A percentile compares a stretch with the other conserved stretches of the same genome.
Evolutionary conservation across 2,888 invertebrate species (phyloP).

Genomic region (Hemicrepidius hirtus): DNA sequence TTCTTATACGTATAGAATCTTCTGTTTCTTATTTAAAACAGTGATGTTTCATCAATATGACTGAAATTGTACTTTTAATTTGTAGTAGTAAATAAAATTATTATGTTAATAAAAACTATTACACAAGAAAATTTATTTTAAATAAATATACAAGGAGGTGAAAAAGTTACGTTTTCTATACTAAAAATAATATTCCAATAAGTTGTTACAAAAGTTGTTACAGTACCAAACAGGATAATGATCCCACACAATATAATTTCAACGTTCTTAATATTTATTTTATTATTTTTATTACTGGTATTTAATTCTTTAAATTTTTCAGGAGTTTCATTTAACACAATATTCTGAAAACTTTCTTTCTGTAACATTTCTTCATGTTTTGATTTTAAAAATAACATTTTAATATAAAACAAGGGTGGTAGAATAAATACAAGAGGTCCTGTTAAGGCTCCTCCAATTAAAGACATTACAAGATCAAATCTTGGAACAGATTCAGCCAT

Average conservation of each 20-base stretch:
- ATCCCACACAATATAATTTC: constrained; percentile 68
- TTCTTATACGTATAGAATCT: constrained; percentile 39
- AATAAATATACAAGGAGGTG: constrained; percentile 84
- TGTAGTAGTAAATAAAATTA: constrained; percentile 34
- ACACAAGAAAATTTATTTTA: constrained; percentile 1
- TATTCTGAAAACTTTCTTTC: constrained; percentile 58
- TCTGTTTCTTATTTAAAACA: constrained; percentile 48
- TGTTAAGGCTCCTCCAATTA: constrained; percentile 89
- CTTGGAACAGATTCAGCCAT: constrained; percentile 88
- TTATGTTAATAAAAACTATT: constrained; percentile 44
- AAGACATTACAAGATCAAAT: constrained; percentile 90
- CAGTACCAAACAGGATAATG: constrained; percentile 78
- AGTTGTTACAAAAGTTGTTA: constrained; percentile 80
- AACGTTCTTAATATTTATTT: not conserved
- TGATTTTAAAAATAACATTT: constrained; percentile 76
- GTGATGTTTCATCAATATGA: constrained; percentile 49
- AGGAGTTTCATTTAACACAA: constrained; percentile 36
- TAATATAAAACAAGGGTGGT: constrained; percentile 87
- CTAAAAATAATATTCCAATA: constrained; percentile 82
- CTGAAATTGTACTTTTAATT: constrained; percentile 52
- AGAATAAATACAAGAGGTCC: constrained; percentile 90
- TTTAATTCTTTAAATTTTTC: not conserved
- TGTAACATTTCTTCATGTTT: constrained; percentile 63
- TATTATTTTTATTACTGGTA: constrained; percentile 62
- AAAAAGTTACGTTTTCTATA: constrained; percentile 78